phyloP scores from a whole-genome alignment of 2,888 invertebrate species.

The Osmoderma eremita region DNA sequence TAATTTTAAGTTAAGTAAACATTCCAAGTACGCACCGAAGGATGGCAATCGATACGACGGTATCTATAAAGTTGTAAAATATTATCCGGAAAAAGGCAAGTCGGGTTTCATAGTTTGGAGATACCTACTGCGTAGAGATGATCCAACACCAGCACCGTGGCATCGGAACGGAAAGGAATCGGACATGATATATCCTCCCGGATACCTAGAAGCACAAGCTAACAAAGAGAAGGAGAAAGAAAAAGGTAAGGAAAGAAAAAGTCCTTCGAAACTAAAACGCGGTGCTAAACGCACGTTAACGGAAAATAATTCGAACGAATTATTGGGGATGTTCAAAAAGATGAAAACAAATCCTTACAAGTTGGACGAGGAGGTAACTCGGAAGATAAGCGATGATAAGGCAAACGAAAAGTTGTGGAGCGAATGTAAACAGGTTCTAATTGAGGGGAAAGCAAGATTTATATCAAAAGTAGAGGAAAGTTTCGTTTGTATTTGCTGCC shows the following conservation, averaged over 20 bases:
- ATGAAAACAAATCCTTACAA: slow-evolving; percentile 48
- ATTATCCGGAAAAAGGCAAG: slow-evolving; percentile 80
- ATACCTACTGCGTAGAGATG: slow-evolving; percentile 80
- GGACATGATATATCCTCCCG: slow-evolving; percentile 74
- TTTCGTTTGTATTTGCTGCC: slow-evolving; percentile 84
- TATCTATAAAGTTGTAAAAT: slow-evolving; percentile 86
- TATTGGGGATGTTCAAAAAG: slow-evolving; percentile 49
- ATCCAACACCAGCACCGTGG: slow-evolving; percentile 84
- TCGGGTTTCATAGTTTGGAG: slow-evolving; percentile 85
- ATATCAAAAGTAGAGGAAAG: slow-evolving; percentile 71
- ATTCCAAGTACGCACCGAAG: slow-evolving; percentile 81
- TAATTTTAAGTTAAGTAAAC: slow-evolving; percentile 77
- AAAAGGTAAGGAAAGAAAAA: slow-evolving; percentile 53
- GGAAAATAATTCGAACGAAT: slow-evolving; percentile 45
- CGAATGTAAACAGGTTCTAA: slow-evolving; percentile 67
- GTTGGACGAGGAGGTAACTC: slow-evolving; percentile 44
- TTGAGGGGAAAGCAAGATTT: slow-evolving; percentile 70
- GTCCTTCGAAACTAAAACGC: slow-evolving; percentile 51
- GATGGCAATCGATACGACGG: slow-evolving; percentile 86
- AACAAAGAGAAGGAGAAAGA: slow-evolving; percentile 64
- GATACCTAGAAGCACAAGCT: slow-evolving; percentile 74
- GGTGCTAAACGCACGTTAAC: slow-evolving; percentile 46
- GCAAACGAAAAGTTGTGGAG: slow-evolving; percentile 76
- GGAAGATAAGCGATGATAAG: slow-evolving; percentile 67
- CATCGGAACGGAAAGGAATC: slow-evolving; percentile 73